Conservation (phyloP, 1,140 invertebrate genomes). For the Gerris buenoi region DNA sequence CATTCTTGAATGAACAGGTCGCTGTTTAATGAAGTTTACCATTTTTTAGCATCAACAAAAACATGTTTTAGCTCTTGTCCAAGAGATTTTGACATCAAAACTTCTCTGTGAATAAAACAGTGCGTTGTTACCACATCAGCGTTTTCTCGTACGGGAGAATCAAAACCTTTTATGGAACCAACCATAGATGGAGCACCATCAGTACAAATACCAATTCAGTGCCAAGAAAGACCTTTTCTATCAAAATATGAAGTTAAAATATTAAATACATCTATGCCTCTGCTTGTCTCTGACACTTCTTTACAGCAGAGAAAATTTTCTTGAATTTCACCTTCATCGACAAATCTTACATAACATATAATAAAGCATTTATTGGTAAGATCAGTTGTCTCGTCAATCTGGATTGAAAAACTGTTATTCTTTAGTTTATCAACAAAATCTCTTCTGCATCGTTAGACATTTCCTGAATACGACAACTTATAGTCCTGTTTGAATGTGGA, state of each 20-base stretch:
- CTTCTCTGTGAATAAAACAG: neutral
- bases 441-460: too few species aligned
- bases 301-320: neutral
- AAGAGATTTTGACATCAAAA: neutral
- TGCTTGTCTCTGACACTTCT: neutral
- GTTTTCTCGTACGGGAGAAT: neutral
- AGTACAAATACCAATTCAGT: neutral
- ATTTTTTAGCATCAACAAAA: neutral
- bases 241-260: neutral
- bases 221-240: neutral
- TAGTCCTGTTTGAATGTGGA: too few species aligned
- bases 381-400: too few species aligned
- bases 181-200: neutral
- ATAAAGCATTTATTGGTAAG: too few species aligned
- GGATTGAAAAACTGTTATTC: too few species aligned
- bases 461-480: too few species aligned
- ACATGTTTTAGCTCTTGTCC: too few species aligned
- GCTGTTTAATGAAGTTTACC: neutral
- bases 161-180: neutral
- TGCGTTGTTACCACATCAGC: neutral
- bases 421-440: too few species aligned
- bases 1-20: neutral
- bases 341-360: neutral
- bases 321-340: neutral
- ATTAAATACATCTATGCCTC: neutral